Evolutionary conservation across 2,888 invertebrate species (phyloP), one percentile per base, ranked within the genome.

Genomic region (Heliconius cydno): DNA sequence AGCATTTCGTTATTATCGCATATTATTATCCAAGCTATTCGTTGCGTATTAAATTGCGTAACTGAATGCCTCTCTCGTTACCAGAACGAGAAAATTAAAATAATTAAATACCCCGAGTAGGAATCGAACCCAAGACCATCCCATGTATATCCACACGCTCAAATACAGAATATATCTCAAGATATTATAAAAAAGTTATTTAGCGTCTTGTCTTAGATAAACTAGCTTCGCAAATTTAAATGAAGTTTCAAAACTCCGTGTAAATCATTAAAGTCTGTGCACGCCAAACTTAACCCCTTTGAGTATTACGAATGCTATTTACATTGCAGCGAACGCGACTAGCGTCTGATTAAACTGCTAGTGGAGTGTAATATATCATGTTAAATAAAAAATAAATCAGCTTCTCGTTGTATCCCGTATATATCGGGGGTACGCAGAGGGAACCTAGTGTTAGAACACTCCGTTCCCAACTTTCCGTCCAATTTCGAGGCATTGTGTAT

Each of bases 231-330:
- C 30, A 34, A 73, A 52, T 34, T 60, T 34, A 73, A 73, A 73
- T 34, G 34, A 73, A 73, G 9, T 34, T 52, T 38, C 22, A 30
- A 73, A 60, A 73, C 6, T 73, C 15, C 19, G 52, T 28, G 57
- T 60, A 34, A 60, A 52, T 60, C 13, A 52, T 73, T 57, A 71
- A 71, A 73, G 73, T 60, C 52, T 34, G 60, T 60, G 34, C 60
- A 73, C 28, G 72, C 30, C 60, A n/a, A 73, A 60, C 28, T n/a
- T 34, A 60, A 73, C 73, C 30, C 60, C 73, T 73, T 73, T 73
- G 73, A 73, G 60, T 60, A 30, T 73, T 60, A 73, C 73, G 73
- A 57, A 57, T 57, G 57, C 28, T 71, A 71, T 25, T 71, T 73
- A 30, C 60, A 73, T 73, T 57, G 73, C 73, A 73, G 30, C 22